Evolutionary conservation across 2,113 vertebrate species (phyloP).

Genomic region (Petromus typicus): DNA sequence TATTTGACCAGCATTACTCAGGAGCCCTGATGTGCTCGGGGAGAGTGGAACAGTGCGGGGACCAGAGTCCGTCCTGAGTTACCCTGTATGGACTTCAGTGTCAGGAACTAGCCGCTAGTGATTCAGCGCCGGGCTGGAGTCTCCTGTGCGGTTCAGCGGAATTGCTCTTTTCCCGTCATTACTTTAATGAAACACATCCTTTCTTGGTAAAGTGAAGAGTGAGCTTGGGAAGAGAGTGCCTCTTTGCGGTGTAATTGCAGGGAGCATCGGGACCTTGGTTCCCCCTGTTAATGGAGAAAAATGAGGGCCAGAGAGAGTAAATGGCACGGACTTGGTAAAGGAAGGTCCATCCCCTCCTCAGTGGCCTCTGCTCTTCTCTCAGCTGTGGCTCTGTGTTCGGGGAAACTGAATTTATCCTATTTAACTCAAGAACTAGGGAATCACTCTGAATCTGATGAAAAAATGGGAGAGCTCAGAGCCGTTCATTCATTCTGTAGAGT

Average conservation of each 20-base stretch:
- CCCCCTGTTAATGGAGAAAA: slow-evolving; percentile 30
- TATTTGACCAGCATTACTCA: background rate
- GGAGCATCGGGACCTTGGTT: background rate
- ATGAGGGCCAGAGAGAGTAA: background rate
- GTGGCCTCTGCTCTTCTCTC: background rate
- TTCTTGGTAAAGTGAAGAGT: slow-evolving; percentile 70
- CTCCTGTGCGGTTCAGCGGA: slow-evolving; percentile 4
- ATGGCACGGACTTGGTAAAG: background rate
- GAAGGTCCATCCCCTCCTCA: background rate
- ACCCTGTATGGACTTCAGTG: too few species aligned
- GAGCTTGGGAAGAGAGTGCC: slow-evolving; percentile 36
- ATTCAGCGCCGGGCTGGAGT: background rate
- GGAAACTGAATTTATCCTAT: slow-evolving; percentile 51
- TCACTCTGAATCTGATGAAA: slow-evolving; percentile 15
- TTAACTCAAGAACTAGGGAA: slow-evolving; percentile 60
- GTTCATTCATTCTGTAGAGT: slow-evolving; percentile 71
- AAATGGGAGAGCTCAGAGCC: slow-evolving; percentile 72
- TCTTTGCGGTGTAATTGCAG: background rate
- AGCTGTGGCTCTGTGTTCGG: background rate
- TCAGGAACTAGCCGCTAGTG: background rate
- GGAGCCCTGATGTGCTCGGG: background rate
- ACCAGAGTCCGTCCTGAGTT: too few species aligned
- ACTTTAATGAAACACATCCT: slow-evolving; percentile 75
- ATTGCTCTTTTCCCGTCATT: slow-evolving; percentile 46
- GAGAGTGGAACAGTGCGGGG: background rate